Evolutionary conservation across 2,888 invertebrate genomes (phyloP).

Genomic region (Eupithecia inturbata): DNA sequence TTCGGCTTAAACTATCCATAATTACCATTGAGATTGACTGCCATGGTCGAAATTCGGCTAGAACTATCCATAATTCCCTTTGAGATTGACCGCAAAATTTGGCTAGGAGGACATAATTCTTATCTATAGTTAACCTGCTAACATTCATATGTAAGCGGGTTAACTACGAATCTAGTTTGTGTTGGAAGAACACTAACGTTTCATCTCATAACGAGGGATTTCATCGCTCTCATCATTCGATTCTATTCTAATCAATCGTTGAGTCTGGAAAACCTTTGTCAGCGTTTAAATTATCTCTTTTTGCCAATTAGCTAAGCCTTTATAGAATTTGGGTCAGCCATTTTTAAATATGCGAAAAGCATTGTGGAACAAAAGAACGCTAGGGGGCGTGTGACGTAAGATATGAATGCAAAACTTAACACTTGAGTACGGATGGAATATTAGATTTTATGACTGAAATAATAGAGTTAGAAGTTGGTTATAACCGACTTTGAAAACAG

Average conservation of each 20-base stretch:
- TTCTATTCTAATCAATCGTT: background rate
- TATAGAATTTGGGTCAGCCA: slow-evolving; percentile 26
- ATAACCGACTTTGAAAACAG: background rate
- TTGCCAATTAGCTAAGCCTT: slow-evolving; percentile 7
- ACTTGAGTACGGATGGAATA: slow-evolving; percentile 43
- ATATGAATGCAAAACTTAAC: slow-evolving; percentile 59
- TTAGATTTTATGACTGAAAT: background rate
- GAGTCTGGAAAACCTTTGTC: background rate
- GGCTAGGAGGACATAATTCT: background rate
- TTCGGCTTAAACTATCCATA: too few species aligned
- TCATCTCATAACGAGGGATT: too few species aligned
- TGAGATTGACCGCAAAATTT: too few species aligned
- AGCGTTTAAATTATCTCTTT: background rate
- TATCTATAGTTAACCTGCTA: too few species aligned
- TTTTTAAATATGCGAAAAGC: slow-evolving; percentile 44
- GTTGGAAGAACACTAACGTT: too few species aligned
- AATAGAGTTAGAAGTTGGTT: background rate
- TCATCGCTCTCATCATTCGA: background rate
- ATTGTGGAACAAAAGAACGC: slow-evolving; percentile 53
- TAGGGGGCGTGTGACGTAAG: slow-evolving; percentile 50
- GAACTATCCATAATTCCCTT: too few species aligned
- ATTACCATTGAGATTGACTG: too few species aligned
- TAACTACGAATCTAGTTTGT: too few species aligned
- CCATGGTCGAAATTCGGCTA: too few species aligned
- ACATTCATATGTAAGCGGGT: too few species aligned